Base-by-base conservation (phyloP, 2,888 invertebrate genomes). In the Lacanobia wlatinum region DNA sequence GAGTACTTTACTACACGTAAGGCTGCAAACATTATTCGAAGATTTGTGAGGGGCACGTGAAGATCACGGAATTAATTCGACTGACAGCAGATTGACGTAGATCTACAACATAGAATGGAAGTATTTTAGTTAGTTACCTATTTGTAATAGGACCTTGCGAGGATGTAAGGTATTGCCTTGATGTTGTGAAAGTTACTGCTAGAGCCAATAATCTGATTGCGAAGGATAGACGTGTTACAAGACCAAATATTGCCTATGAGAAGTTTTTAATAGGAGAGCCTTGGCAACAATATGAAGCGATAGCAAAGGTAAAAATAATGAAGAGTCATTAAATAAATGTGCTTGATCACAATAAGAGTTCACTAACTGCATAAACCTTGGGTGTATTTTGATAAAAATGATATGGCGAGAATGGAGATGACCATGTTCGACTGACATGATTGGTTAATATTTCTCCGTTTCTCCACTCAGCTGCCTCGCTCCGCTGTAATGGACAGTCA, bases 21-120 rank as follows among this genome's bases (percentile, higher is more conserved):
- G 64, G 77, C 60, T 52, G 55, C 78, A 48, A 77, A 77, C 64
- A 71, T 71, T 77, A 77, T 77, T 53, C 9, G 38, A 76, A 76
- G 77, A 76, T 76, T 76, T 76, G 77, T 77, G 71, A 28, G 55
- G 46, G 21, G 55, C 50, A 61, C 78, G 76, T 71, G 78, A 61
- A 77, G 77, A 76, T 77, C 64, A 66, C 9, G 48, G 28, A 21
- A 43, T 63, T 76, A 59, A 76, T 70, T 63, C n/a, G 0, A 34
- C 12, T 48, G 48, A 62, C 62, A 18, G 23, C 12, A 53, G 70
- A 62, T 76, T 63, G 62, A 70, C 76, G 53, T 53, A 28, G 43
- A 56, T 61, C 50, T 50, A 23, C 12, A 55, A 16, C 10, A 34
- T 12, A 43, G 2, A 43, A 40, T n/a, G 14, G 12, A 21, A 18